These are phyloP conservation scores for Cataglyphis cursor DNA, from an alignment of 2,888 invertebrate species.

Conservation along the genomic window DNA sequence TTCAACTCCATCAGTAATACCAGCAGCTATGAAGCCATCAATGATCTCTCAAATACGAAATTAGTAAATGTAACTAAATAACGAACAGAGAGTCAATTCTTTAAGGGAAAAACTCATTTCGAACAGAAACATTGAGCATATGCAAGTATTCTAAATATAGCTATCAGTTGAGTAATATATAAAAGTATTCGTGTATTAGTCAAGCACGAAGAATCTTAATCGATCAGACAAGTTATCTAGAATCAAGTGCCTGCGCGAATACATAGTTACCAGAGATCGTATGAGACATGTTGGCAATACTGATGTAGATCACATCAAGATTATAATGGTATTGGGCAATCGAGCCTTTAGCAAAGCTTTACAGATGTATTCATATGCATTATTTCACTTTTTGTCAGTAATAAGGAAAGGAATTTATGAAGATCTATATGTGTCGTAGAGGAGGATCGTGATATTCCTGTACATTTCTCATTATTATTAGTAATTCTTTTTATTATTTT, in stretches of 20 bases:
- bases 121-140: conserved; percentile 52
- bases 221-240: conserved; percentile 71
- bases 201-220: conserved; percentile 55
- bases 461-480: conserved; percentile 75
- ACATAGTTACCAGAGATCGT: conserved; percentile 69
- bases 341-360: conserved; percentile 57
- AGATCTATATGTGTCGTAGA: conserved; percentile 64
- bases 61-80: conserved; percentile 63
- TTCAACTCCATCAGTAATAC: conserved; percentile 77
- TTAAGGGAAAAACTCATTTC: conserved; percentile 58
- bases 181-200: conserved; percentile 51
- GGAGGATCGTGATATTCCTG: conserved; percentile 70
- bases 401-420: conserved; percentile 61
- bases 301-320: conserved; percentile 71
- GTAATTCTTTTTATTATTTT: conserved; percentile 53
- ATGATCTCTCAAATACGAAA: conserved; percentile 71
- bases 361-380: conserved; percentile 57
- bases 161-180: conserved; percentile 49
- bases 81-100: conserved; percentile 78
- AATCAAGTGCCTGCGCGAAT: conserved; percentile 84
- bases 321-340: conserved; percentile 64
- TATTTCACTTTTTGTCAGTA: conserved; percentile 58
- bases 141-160: conserved; percentile 55
- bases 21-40: conserved; percentile 74
- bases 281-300: conserved; percentile 77